These are phyloP conservation scores for Tetragonula carbonaria DNA, from an alignment of 2,888 invertebrate species.

Conservation along the genomic window DNA sequence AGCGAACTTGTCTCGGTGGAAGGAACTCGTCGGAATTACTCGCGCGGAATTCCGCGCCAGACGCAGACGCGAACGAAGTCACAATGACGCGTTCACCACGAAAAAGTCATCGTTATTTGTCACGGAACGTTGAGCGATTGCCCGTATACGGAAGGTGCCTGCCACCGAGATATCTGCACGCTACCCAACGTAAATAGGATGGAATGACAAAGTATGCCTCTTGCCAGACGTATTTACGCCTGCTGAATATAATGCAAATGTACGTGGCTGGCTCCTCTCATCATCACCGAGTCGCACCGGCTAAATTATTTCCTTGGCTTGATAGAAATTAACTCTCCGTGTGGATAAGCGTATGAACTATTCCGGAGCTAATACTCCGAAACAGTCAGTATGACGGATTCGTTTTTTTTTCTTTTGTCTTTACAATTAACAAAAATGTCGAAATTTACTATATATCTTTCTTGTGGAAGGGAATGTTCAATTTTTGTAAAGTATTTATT, in stretches of 20 bases:
- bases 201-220: slow-evolving; percentile 64
- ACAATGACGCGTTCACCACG: slow-evolving; percentile 32
- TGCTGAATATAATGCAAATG: slow-evolving; percentile 59
- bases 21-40: slow-evolving; percentile 39
- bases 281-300: slow-evolving; percentile 47
- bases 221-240: slow-evolving; percentile 66
- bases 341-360: too few relatives aligned
- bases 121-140: slow-evolving; percentile 62
- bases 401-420: too few relatives aligned
- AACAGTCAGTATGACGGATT: too few relatives aligned
- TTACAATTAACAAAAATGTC: too few relatives aligned
- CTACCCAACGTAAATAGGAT: slow-evolving; percentile 60
- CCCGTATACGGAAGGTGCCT: slow-evolving; percentile 48
- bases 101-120: slow-evolving; percentile 68
- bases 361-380: too few relatives aligned
- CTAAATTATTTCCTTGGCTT: slow-evolving; percentile 50
- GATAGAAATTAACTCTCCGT: neutral
- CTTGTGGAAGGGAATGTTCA: too few relatives aligned
- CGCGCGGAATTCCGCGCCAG: slow-evolving; percentile 27
- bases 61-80: slow-evolving; percentile 28
- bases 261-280: slow-evolving; percentile 36
- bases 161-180: slow-evolving; percentile 26
- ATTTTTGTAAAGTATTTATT: too few relatives aligned
- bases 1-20: neutral
- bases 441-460: too few relatives aligned